These are phyloP conservation scores for Aspidoscelis tigris DNA, from an alignment of 2,113 vertebrate genomes.

Conservation along the genomic window DNA sequence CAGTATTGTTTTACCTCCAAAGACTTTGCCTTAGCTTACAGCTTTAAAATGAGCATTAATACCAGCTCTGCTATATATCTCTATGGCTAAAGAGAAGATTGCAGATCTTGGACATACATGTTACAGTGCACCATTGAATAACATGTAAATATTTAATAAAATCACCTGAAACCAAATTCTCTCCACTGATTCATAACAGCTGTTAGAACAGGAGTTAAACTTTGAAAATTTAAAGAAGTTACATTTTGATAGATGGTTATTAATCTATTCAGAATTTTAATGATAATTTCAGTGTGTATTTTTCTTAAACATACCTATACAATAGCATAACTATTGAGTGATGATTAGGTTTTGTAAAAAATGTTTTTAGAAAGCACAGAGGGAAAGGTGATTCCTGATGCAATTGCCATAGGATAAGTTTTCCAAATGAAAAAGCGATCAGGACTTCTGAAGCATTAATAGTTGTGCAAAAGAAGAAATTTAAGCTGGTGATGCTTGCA, in stretches of 20 bases:
- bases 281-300: not conserved
- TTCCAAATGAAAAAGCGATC: too few species aligned
- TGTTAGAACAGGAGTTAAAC: not conserved
- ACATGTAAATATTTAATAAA: slow-evolving; percentile 76
- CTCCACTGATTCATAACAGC: slow-evolving; percentile 59
- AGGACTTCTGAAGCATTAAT: too few species aligned
- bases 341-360: not conserved
- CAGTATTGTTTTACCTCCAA: slow-evolving; percentile 55
- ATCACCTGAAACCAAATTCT: slow-evolving; percentile 48
- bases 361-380: not conserved
- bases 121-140: slow-evolving; percentile 67
- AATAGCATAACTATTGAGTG: not conserved
- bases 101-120: slow-evolving; percentile 65
- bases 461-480: too few species aligned
- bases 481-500: too few species aligned
- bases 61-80: slow-evolving; percentile 71
- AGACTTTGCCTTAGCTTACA: slow-evolving; percentile 59
- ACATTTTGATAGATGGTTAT: not conserved
- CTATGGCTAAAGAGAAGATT: slow-evolving; percentile 69
- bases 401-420: not conserved
- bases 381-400: not conserved
- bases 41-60: slow-evolving; percentile 76
- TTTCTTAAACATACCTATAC: not conserved
- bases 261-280: not conserved
- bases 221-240: not conserved